Percentiles rank a stretch among this genome's conserved stretches.
These are phyloP conservation scores for Cynocephalus volans DNA, from an alignment of 2,113 vertebrate species.

Conservation along the genomic window DNA sequence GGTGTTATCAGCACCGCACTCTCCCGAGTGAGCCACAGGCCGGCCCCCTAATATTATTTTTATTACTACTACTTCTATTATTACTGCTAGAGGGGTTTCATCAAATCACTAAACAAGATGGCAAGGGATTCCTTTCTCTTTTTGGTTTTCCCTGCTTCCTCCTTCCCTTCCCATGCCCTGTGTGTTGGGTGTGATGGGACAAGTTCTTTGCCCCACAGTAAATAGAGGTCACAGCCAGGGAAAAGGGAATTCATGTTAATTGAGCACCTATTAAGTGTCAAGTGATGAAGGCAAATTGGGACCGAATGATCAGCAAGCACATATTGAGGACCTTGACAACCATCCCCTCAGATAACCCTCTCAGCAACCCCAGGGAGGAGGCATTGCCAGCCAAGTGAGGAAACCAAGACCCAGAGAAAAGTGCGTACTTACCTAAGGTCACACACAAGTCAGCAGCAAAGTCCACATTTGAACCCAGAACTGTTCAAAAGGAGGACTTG, in stretches of 20 bases:
- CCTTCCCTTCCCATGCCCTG: not conserved
- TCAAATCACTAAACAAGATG: not conserved
- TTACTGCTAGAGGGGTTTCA: not conserved
- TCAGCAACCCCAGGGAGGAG: not conserved
- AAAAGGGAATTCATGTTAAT: not conserved
- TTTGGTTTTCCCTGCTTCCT: not conserved
- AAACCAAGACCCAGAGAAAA: not conserved
- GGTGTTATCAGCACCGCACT: no score
- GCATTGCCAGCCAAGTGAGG: not conserved
- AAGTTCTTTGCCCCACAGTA: not conserved
- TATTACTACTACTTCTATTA: not conserved
- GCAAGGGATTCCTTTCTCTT: not conserved
- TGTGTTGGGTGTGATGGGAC: not conserved
- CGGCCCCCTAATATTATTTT: not conserved
- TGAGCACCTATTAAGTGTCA: not conserved
- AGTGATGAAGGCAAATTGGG: not conserved
- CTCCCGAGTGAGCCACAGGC: no score
- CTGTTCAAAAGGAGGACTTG: not conserved
- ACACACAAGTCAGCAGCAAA: not conserved
- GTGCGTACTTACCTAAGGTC: not conserved
- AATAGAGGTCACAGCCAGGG: not conserved
- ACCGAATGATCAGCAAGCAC: not conserved
- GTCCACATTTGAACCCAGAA: not conserved
- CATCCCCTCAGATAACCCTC: not conserved
- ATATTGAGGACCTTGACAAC: not conserved